These are phyloP conservation scores for Podarcis muralis DNA, from an alignment of 2,113 vertebrate species.

Conservation along the genomic window DNA sequence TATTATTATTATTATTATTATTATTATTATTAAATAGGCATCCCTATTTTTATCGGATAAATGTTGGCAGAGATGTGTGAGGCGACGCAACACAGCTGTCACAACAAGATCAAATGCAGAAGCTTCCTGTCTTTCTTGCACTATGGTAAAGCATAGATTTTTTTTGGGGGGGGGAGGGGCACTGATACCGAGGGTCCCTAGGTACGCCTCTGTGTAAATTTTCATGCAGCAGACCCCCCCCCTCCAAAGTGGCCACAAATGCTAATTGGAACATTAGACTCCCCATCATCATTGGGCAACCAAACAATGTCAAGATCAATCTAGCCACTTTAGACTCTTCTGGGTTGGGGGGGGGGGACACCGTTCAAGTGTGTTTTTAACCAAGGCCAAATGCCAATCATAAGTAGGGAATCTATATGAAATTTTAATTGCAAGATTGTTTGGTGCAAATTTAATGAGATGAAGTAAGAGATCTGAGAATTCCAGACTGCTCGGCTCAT, in stretches of 20 bases:
- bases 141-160: too few species aligned
- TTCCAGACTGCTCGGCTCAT: conserved; percentile 77
- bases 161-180: too few species aligned
- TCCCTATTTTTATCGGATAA: too few species aligned
- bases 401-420: conserved; percentile 77
- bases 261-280: conserved; percentile 66
- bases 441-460: conserved; percentile 82
- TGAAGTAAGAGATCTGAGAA: conserved; percentile 82
- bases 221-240: conserved; percentile 9
- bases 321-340: conserved; percentile 65
- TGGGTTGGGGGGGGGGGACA: conserved; percentile 48
- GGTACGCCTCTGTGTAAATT: conserved; percentile 1
- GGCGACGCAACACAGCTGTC: too few species aligned
- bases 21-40: too few species aligned
- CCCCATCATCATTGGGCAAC: conserved; percentile 60
- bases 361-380: conserved; percentile 72
- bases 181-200: too few species aligned
- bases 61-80: too few species aligned
- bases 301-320: conserved; percentile 71
- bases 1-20: too few species aligned
- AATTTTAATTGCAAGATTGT: conserved; percentile 86
- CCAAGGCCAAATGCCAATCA: conserved; percentile 84
- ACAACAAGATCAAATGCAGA: too few species aligned
- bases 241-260: conserved; percentile 45
- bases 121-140: too few species aligned